Base-by-base conservation (phyloP, 2,888 invertebrate species). In the Aphodius sticticus region DNA sequence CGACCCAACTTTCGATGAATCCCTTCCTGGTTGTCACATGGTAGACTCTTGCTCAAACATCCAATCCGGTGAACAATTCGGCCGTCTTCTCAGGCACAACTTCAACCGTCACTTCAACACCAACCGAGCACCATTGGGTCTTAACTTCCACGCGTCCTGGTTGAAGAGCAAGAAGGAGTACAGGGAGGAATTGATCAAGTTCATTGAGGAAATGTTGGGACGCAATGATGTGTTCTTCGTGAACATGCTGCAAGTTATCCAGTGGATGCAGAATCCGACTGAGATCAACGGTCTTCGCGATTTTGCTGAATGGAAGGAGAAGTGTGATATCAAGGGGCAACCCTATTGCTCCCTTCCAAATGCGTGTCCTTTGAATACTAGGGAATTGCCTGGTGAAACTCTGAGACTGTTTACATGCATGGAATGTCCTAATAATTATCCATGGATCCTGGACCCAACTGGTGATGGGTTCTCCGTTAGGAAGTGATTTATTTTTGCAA, bases 221-320 rank as follows among this genome's bases (percentile, higher is more conserved):
- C 93, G 95, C 87, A 96, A 95, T 87, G 97, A 97, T 87, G 97
- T 97, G 53, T 97, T 97, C 91, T 97, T 97, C 89, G 96, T 96
- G 82, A 97, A 96, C 81, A 95, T 96, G 91, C 93, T 96, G 85
- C 93, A 90, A 84, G 97, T 97, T 38, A 96, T 97, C 87, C 96
- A 97, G 89, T 97, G 97, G 97, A 97, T 97, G 96, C 97, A 97
- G 90, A 96, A 95, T 86, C 97, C 97, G 78, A 96, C 96, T 36
- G 97, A 97, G 89, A 88, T 97, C 83, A 94, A 95, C 72, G 94
- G 94, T 69, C 92, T 97, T 77, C 92, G 96, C 85, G 97, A 97
- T 88, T 97, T 97, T 93, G 95, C 95, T 86, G 96, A 97, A 89
- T 97, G 97, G 97, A 97, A 97, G 89, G 97, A 97, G 86, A 96